Conservation (phyloP, 2,113 vertebrate species). For the Chaetodon trifascialis region DNA sequence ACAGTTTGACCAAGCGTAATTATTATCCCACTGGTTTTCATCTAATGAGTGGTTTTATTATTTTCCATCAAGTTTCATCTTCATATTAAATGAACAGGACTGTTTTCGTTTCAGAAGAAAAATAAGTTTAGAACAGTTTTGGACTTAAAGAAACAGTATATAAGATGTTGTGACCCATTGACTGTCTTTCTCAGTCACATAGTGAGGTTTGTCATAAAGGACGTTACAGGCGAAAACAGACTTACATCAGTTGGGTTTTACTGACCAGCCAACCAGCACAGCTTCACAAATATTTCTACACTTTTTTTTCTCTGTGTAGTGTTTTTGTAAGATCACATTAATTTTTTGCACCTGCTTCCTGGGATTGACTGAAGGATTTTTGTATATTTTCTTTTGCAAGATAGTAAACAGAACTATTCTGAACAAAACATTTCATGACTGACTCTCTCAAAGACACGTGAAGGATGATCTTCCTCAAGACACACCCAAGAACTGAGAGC, state of each 20-base stretch:
- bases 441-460: constrained; percentile 4
- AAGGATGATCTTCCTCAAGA: not conserved
- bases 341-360: not conserved
- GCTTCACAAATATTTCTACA: not conserved
- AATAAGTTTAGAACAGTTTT: not conserved
- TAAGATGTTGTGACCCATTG: not conserved
- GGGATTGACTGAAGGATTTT: not conserved
- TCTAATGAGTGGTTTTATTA: not conserved
- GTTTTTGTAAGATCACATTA: not conserved
- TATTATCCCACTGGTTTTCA: too few relatives aligned
- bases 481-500: not conserved
- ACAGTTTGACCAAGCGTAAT: too few relatives aligned
- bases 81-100: not conserved
- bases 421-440: not conserved
- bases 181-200: not conserved
- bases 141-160: not conserved
- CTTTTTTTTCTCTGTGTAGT: not conserved
- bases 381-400: not conserved
- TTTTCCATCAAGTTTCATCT: not conserved
- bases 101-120: not conserved
- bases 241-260: not conserved
- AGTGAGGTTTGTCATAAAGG: not conserved
- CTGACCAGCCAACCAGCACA: not conserved
- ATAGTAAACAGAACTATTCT: not conserved
- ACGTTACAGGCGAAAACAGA: not conserved